These are phyloP conservation scores for Scaptomyza parva DNA, from an alignment of 2,888 invertebrate species.

Conservation along the genomic window DNA sequence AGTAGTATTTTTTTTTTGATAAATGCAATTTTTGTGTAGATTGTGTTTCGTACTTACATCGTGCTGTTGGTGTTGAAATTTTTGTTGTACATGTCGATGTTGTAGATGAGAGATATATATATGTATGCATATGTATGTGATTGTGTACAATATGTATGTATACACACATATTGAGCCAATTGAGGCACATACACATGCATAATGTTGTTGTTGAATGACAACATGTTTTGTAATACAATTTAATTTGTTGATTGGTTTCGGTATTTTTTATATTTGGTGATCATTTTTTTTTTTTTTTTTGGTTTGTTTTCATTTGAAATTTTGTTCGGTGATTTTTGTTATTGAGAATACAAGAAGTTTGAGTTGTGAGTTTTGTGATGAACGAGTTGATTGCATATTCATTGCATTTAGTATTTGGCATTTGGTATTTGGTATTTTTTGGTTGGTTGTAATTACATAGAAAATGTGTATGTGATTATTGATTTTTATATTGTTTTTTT, in stretches of 20 bases:
- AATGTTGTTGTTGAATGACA: constrained; percentile 53
- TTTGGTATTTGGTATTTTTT: constrained; percentile 25
- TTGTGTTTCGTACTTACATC: constrained; percentile 85
- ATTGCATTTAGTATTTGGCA: constrained; percentile 60
- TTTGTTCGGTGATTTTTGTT: constrained; percentile 32
- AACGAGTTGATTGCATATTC: constrained; percentile 61
- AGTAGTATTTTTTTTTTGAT: constrained; percentile 47
- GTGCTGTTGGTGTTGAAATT: constrained; percentile 84
- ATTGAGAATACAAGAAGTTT: constrained; percentile 29
- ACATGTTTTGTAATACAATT: constrained; percentile 54
- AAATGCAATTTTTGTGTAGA: constrained; percentile 73
- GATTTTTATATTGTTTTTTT: not conserved
- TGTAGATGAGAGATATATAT: constrained; percentile 62
- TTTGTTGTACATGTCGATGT: constrained; percentile 81
- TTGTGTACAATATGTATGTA: constrained; percentile 46
- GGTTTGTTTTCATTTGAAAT: constrained; percentile 16
- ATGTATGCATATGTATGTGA: constrained; percentile 60
- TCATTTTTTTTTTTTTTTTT: constrained; percentile 9
- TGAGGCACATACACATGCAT: constrained; percentile 67
- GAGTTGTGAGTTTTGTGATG: constrained; percentile 47
- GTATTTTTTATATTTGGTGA: constrained; percentile 22
- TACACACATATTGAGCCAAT: constrained; percentile 43
- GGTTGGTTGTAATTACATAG: constrained; percentile 34
- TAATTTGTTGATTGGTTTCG: constrained; percentile 51
- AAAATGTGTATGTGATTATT: constrained; percentile 28